Base-by-base conservation (phyloP, 2,113 vertebrate genomes). In the Malurus alboscapulatus region DNA sequence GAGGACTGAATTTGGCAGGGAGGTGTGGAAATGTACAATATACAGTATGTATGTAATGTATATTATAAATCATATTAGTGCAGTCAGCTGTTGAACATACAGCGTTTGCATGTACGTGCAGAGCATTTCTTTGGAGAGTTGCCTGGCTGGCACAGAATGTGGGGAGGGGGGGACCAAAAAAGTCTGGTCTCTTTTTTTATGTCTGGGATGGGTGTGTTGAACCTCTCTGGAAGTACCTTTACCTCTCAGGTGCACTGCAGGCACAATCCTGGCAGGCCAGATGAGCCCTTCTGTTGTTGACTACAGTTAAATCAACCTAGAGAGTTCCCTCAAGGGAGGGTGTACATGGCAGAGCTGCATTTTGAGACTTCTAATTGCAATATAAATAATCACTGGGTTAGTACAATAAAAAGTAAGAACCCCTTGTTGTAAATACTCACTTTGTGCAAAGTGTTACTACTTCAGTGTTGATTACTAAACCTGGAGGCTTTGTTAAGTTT, bases 61-160 rank as follows among this genome's bases (percentile, higher is more conserved):
- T 91, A 73, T 94, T 96, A 92, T 96, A 96, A 96, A 97, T 97
- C 96, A 95, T 55, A 26, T 45, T 92, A 91, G 93, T 90, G 9
- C 84, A 94, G 93, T 96, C 95, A 94, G 96, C 87, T 92, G 96
- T 93, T 97, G 89, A 91, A 40, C 71, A 83, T 72, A 79, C 48
- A 74, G 88, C 20, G 3, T 77, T 93, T 69, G 84, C 79, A 69
- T 86, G 84, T 89, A 97, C 68, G 47, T 96, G 94, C 93, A 66
- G 85, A 96, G 91, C 67, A 36, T 61, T 95, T 78, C 7, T 93
- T 92, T 97, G 94, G 96, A 87, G 78, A 65, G 47, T 26, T 94
- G 87, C 93, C 94, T 94, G 91, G 25, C 84, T 96, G 94, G 95
- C 90, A 96, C 73, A 58, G 90, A 68, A 58, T 0, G 1, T 27